Evolutionary conservation across 2,113 vertebrate genomes (phyloP).

Genomic region (Miniopterus natalensis): DNA sequence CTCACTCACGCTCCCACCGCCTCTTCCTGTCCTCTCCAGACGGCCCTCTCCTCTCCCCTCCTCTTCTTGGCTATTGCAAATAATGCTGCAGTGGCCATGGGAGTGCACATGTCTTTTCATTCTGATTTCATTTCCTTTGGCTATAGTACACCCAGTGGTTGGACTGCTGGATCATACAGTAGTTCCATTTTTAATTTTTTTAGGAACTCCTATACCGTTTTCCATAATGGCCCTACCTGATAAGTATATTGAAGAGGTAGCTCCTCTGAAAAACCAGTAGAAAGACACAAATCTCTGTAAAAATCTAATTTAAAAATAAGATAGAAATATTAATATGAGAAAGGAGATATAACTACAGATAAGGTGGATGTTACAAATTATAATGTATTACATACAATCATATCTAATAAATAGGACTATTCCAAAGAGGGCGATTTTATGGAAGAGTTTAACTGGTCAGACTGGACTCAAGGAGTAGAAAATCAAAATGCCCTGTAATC

Average conservation of each 20-base stretch:
- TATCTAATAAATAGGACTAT: neutral
- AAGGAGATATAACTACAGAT: neutral
- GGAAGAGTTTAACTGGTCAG: neutral
- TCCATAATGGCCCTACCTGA: neutral
- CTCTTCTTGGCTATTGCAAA: neutral
- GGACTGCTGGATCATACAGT: neutral
- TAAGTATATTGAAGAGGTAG: neutral
- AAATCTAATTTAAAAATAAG: conserved; percentile 17
- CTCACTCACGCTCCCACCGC: neutral
- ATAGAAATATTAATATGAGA: neutral
- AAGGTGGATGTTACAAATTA: neutral
- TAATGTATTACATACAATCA: neutral
- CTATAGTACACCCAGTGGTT: neutral
- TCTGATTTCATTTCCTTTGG: neutral
- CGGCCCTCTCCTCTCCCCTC: neutral
- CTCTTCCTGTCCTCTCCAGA: neutral
- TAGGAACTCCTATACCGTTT: neutral
- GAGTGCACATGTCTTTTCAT: neutral
- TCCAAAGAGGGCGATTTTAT: neutral
- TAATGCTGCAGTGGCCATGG: neutral
- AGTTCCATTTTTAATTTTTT: neutral
- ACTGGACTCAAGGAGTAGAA: neutral
- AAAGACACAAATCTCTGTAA: conserved; percentile 9
- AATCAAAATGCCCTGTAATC: neutral
- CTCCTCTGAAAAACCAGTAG: conserved; percentile 15